Conservation (phyloP, 2,888 invertebrate species). For the Phengaris arion region DNA sequence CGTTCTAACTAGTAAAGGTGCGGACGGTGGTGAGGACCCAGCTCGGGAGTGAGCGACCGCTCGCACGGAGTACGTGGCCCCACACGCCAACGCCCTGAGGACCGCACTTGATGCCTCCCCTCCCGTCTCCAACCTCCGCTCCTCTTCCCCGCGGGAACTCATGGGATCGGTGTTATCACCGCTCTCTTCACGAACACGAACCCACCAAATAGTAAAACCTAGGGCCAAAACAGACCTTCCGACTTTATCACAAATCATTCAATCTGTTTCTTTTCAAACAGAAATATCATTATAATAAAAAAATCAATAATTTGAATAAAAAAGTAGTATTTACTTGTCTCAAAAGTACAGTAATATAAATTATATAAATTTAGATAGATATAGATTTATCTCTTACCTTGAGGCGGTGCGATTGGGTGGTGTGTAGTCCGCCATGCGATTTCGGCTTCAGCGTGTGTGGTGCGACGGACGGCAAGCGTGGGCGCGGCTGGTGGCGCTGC, state of each 20-base stretch:
- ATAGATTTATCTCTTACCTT: slow-evolving; percentile 50
- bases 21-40: slow-evolving; percentile 63
- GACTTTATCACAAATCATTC: not conserved
- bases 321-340: too few species aligned
- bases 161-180: slow-evolving; percentile 57
- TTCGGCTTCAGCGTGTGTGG: slow-evolving; percentile 82
- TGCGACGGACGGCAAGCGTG: slow-evolving; percentile 82
- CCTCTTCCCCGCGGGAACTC: slow-evolving; percentile 59
- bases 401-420: slow-evolving; percentile 79
- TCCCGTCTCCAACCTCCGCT: slow-evolving; percentile 62
- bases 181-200: slow-evolving; percentile 64
- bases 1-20: slow-evolving; percentile 63
- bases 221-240: not conserved
- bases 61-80: slow-evolving; percentile 66
- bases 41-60: slow-evolving; percentile 69
- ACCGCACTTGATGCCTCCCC: slow-evolving; percentile 62
- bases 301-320: too few species aligned
- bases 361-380: not conserved
- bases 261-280: not conserved
- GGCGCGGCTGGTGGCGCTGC: slow-evolving; percentile 87
- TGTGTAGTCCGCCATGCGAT: slow-evolving; percentile 73
- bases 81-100: slow-evolving; percentile 63
- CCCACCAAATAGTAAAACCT: slow-evolving; percentile 72
- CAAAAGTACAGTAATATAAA: not conserved
- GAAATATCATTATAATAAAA: too few species aligned